Evolutionary conservation across 2,797 vertebrate species (phyloP), one percentile per base, ranked within the genome.

Genomic region (Acrossocheilus wenchowensis): DNA sequence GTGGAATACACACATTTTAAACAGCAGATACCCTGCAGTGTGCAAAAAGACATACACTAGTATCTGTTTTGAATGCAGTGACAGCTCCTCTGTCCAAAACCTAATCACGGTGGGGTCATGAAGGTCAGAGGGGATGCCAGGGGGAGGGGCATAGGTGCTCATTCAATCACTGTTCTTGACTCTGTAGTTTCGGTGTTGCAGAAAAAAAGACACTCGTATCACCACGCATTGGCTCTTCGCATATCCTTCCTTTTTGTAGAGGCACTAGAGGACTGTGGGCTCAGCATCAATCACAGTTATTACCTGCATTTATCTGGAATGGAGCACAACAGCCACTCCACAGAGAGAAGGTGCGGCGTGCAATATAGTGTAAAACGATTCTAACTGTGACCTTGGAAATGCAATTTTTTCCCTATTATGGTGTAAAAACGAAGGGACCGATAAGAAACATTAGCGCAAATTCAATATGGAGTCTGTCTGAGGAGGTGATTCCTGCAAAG

Each of bases 371-470:
- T 64, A 85, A 85, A 85, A 68, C 39, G 36, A 87, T 62, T 84
- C 78, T 81, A 81, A 52, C 82, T 66, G 85, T 82, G 83, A 89
- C 82, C 82, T 82, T 89, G 77, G 57, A 60, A 81, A 71, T 75
- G 43, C 79, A 41, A 89, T 80, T 88, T 85, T 64, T 87, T 39
- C n/a, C 86, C 73, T 6, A 84, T 87, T 81, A 84, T 6, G 12
- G 12, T 34, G 48, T n/a, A 11, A 83, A 68, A 78, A 75, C 73
- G 15, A 66, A 72, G 48, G 73, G 66, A 14, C 14, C n/a, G 69
- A 87, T 78, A 81, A 87, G 81, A 79, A 79, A 81, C 81, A 88
- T 86, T 86, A 77, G 50, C 15, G 30, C 10, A 80, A 80, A 88
- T 86, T 84, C 77, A 87, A 87, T 81, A 89, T 82, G 57, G 57